Evolutionary conservation across 1,140 invertebrate species (phyloP).

Genomic region (Cryptotermes secundus): DNA sequence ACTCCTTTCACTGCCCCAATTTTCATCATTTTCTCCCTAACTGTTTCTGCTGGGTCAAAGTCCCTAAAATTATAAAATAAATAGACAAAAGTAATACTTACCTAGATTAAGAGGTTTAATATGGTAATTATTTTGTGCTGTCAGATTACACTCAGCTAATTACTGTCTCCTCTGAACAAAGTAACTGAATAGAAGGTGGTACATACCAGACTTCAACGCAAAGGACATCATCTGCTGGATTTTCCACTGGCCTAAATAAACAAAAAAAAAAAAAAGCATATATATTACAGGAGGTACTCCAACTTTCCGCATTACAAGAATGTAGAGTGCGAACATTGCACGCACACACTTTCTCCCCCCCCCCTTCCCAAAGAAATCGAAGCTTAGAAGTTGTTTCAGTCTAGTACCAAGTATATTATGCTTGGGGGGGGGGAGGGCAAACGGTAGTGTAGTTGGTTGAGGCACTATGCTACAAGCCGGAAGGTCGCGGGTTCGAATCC

Average conservation of each 20-base stretch:
- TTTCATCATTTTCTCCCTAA: slow-evolving; percentile 83
- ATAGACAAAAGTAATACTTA: not conserved
- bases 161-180: too few relatives aligned
- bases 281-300: too few relatives aligned
- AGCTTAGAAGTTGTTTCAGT: too few relatives aligned
- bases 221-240: slow-evolving; percentile 52
- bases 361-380: too few relatives aligned
- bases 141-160: too few relatives aligned
- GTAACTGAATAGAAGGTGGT: not conserved
- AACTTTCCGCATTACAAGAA: not conserved
- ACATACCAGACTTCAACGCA: slow-evolving; percentile 48
- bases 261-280: slow-evolving; percentile 15
- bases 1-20: slow-evolving; percentile 81
- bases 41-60: slow-evolving; percentile 85
- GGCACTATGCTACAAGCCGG: too few relatives aligned
- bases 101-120: not conserved
- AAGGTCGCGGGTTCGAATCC: too few relatives aligned
- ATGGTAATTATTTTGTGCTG: not conserved
- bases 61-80: slow-evolving; percentile 56
- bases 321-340: not conserved
- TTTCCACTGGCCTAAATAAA: slow-evolving; percentile 50
- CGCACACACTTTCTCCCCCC: not conserved
- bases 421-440: too few relatives aligned
- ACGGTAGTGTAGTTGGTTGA: too few relatives aligned
- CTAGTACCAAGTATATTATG: too few relatives aligned